Conservation (phyloP, 2,888 invertebrate genomes). For the Amphimallon solstitiale region DNA sequence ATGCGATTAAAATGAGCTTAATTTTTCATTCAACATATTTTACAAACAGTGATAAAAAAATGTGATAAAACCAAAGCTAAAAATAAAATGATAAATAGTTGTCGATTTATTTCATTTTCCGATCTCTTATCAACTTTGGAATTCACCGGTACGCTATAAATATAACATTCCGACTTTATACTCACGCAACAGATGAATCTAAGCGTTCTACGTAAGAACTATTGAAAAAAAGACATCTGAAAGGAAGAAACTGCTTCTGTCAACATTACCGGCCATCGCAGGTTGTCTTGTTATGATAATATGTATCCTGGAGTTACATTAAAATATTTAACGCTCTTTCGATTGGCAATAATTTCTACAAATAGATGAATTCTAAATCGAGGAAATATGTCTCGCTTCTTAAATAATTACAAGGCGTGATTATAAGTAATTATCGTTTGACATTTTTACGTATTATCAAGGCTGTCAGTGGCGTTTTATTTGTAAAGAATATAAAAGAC, state of each 20-base stretch:
- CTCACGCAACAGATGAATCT: conserved; percentile 17
- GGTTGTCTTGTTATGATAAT: conserved; percentile 3
- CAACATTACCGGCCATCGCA: neutral
- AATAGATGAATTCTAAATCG: neutral
- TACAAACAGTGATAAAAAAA: neutral
- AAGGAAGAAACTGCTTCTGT: neutral
- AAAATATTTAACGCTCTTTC: neutral
- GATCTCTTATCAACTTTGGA: neutral
- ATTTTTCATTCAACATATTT: too few species aligned
- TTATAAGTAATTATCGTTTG: neutral
- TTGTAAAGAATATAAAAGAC: too few species aligned
- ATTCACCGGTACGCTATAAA: conserved; percentile 5
- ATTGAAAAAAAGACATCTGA: conserved; percentile 4
- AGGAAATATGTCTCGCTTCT: too few species aligned
- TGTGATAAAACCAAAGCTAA: neutral
- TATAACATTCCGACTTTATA: conserved; percentile 1
- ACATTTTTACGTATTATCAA: neutral
- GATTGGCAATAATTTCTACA: conserved; percentile 5
- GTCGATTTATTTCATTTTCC: conserved; percentile 5
- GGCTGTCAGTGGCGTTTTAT: neutral
- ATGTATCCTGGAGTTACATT: too few species aligned
- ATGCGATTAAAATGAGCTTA: too few species aligned
- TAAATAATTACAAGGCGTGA: too few species aligned
- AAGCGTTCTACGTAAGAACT: conserved; percentile 15
- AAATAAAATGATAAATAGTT: neutral